Evolutionary conservation across 2,113 vertebrate species (phyloP).

Genomic region (Lepisosteus oculatus): DNA sequence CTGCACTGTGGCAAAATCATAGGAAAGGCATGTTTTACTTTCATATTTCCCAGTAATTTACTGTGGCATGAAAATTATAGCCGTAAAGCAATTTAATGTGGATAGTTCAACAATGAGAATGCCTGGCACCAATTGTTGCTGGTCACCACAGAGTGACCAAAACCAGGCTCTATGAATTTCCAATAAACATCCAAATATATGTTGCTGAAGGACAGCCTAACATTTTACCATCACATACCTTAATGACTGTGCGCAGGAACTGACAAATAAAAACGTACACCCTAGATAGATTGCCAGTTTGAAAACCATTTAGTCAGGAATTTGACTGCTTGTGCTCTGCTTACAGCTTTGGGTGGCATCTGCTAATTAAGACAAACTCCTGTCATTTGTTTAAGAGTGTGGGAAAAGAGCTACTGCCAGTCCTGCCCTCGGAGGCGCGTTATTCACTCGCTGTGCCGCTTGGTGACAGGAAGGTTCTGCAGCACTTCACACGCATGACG

Average conservation of each 20-base stretch:
- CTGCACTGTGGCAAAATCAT: constrained; percentile 9
- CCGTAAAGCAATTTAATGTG: constrained; percentile 11
- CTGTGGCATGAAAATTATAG: constrained; percentile 16
- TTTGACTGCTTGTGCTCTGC: too few species aligned
- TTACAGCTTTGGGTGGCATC: not conserved
- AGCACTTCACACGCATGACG: not conserved
- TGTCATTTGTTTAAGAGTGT: not conserved
- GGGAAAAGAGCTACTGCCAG: not conserved
- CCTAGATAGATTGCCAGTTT: too few species aligned
- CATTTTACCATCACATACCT: too few species aligned
- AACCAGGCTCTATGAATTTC: too few species aligned
- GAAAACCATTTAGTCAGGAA: too few species aligned
- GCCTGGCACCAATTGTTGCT: constrained; percentile 6
- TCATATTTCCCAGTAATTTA: constrained; percentile 10
- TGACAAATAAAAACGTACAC: too few species aligned
- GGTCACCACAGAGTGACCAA: not conserved
- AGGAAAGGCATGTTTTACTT: constrained; percentile 11
- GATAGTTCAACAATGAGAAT: constrained; percentile 15
- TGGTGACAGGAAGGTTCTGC: not conserved
- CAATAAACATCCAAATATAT: too few species aligned
- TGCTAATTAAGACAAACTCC: constrained; percentile 7
- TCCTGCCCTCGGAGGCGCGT: too few species aligned
- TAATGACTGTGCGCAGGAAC: too few species aligned
- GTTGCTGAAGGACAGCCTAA: too few species aligned
- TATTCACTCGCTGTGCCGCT: not conserved